These are phyloP conservation scores for Danio jaintianensis DNA, from an alignment of 2,797 vertebrate genomes.

Conservation along the genomic window DNA sequence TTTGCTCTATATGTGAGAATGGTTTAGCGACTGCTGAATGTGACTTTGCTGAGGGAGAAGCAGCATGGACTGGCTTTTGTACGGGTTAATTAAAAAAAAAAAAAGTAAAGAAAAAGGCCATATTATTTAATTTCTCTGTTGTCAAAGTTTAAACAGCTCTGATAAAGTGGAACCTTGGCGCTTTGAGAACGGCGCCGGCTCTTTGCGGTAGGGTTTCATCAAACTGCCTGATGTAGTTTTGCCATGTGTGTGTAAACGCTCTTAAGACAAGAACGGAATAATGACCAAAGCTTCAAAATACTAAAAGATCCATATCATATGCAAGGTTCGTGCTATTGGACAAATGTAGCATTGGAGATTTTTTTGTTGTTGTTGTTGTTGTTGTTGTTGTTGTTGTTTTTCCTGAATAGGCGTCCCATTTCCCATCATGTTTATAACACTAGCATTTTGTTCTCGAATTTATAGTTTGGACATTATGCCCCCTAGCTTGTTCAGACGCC, in stretches of 20 bases:
- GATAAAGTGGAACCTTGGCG: constrained; percentile 81
- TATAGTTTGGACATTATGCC: background rate
- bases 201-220: constrained; percentile 47
- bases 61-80: constrained; percentile 84
- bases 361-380: too few relatives aligned
- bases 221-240: constrained; percentile 61
- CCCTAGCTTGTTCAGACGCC: constrained; percentile 45
- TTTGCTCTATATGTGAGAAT: constrained; percentile 77
- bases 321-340: constrained; percentile 76
- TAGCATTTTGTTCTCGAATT: constrained; percentile 32
- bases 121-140: constrained; percentile 86
- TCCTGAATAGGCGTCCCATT: constrained; percentile 25
- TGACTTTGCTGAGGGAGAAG: constrained; percentile 84
- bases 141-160: constrained; percentile 79
- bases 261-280: constrained; percentile 65
- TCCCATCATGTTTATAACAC: constrained; percentile 34
- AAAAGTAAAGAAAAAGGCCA: constrained; percentile 83
- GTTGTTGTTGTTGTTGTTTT: constrained; percentile 23
- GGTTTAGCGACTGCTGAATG: constrained; percentile 87
- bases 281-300: constrained; percentile 82
- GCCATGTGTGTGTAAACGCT: constrained; percentile 51
- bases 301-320: constrained; percentile 72
- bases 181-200: constrained; percentile 71
- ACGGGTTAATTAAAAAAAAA: constrained; percentile 83
- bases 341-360: constrained; percentile 66